Evolutionary conservation across 2,113 vertebrate genomes (phyloP), one percentile per base, ranked within the genome.

Genomic region (Peucedramus taeniatus): DNA sequence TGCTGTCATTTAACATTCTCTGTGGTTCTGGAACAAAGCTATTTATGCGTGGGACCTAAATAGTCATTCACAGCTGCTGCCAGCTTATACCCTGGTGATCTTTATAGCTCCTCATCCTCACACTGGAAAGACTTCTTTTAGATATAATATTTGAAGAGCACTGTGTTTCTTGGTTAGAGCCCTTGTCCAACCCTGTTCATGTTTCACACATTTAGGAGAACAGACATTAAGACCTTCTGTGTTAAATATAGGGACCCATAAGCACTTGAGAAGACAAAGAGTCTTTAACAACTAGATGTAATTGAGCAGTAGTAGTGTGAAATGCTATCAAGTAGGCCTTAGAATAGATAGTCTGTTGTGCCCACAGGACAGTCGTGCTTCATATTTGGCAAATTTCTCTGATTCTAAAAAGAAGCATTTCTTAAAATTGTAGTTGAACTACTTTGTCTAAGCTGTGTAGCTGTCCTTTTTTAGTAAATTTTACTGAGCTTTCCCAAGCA

Each of bases 31-130:
- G 56, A 93, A 49, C 76, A 88, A 89, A 94, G 68, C 64, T 95
- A 90, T 96, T 94, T 94, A 60, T 7, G 4, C 0, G 0, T 59
- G 40, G 45, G 51, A 86, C 33, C 68, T 92, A 93, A 96, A 96
- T 94, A 96, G 81, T 80, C 3, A 0, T 75, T 93, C 83, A 65
- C 94, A 96, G 96, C 95, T 96, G 96, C 90, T 89, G 60, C 61
- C 71, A 77, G 74, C 26, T 94, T 92, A 94, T 42, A 79, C 11
- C 20, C 45, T 64, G 56, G 28, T 81, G 90, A 64, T 91, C 74
- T 37, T 94, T 93, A 86, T 91, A 94, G 60, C 75, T 93, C 35
- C 56, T 95, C 37, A 66, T 54, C 50, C 57, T 88, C 63, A 78
- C 39, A 33, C 30, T 83, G 63, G 27, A 77, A 40, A 65, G 39